phyloP scores from a whole-genome alignment of 2,888 invertebrate genomes.

The Drosophila leonis region DNA sequence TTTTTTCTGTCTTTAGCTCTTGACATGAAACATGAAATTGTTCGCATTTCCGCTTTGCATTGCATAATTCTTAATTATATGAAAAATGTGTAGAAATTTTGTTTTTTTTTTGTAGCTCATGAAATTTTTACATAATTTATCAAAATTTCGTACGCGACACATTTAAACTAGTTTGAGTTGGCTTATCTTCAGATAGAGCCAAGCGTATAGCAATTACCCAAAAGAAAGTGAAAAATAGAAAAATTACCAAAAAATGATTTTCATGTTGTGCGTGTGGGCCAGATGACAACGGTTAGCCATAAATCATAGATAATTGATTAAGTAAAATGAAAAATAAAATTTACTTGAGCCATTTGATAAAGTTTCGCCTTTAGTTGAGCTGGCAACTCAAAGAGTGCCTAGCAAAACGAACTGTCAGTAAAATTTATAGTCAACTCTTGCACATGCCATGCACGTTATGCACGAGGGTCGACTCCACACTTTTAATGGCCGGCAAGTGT shows the following conservation, averaged over 20 bases:
- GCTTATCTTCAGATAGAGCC: constrained; percentile 31
- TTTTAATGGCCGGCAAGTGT: neutral
- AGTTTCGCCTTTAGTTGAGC: constrained; percentile 16
- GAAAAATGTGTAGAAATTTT: constrained; percentile 35
- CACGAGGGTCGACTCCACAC: constrained; percentile 1
- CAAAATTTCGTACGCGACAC: constrained; percentile 33
- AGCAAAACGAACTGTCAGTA: constrained; percentile 54
- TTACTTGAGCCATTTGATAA: constrained; percentile 27
- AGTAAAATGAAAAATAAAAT: constrained; percentile 2
- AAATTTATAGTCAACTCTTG: constrained; percentile 2
- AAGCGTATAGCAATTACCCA: constrained; percentile 31
- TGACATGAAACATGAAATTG: constrained; percentile 47
- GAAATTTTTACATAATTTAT: constrained; percentile 59
- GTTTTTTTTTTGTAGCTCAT: constrained; percentile 6
- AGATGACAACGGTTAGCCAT: constrained; percentile 5
- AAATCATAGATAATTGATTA: constrained; percentile 33
- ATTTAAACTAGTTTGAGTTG: constrained; percentile 49
- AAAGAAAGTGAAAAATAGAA: constrained; percentile 53
- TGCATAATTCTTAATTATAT: constrained; percentile 46
- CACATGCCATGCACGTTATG: constrained; percentile 1
- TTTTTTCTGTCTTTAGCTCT: constrained; percentile 13
- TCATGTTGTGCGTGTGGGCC: neutral
- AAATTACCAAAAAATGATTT: constrained; percentile 20
- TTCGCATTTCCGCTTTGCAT: constrained; percentile 56
- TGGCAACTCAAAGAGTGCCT: no score